Percentiles rank a stretch among this genome's conserved stretches.
Conservation (phyloP, 2,888 invertebrate species). For the Zhuqinia jingwanae region DNA sequence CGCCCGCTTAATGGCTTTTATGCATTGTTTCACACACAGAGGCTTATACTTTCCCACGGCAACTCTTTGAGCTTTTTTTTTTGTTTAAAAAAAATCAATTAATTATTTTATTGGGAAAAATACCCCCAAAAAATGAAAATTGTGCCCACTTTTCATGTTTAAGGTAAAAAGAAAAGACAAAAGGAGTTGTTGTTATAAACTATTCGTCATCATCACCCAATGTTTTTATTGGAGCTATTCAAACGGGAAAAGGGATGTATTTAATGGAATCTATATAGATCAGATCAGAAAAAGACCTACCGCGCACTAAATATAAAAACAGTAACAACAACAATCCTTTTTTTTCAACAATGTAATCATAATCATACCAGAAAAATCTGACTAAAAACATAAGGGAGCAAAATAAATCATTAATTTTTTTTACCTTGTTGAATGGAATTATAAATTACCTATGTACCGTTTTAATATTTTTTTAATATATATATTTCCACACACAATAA, state of each 20-base stretch:
- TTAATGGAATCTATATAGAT: no score
- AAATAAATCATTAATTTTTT: slow-evolving; percentile 64
- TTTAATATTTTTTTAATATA: no score
- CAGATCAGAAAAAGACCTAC: no score
- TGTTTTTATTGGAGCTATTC: slow-evolving; percentile 24
- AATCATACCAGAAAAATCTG: slow-evolving; percentile 43
- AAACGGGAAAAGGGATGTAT: background rate
- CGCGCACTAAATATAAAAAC: no score
- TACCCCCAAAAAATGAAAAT: slow-evolving; percentile 48
- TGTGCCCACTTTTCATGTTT: no score
- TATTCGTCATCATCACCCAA: background rate
- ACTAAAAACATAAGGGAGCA: slow-evolving; percentile 31
- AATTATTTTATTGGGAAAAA: slow-evolving; percentile 1
- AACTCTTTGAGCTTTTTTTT: background rate
- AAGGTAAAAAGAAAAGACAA: no score
- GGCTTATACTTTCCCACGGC: slow-evolving; percentile 10
- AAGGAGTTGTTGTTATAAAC: no score
- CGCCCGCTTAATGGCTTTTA: slow-evolving; percentile 4
- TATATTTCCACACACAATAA: no score
- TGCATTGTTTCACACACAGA: slow-evolving; percentile 1
- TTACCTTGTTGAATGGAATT: slow-evolving; percentile 2
- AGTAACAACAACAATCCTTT: slow-evolving; percentile 62
- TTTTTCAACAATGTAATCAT: slow-evolving; percentile 30
- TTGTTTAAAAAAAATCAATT: slow-evolving; percentile 38
- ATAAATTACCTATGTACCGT: slow-evolving; percentile 52